Conservation (phyloP, 1,140 invertebrate species). For the Drosophila lacteicornis region DNA sequence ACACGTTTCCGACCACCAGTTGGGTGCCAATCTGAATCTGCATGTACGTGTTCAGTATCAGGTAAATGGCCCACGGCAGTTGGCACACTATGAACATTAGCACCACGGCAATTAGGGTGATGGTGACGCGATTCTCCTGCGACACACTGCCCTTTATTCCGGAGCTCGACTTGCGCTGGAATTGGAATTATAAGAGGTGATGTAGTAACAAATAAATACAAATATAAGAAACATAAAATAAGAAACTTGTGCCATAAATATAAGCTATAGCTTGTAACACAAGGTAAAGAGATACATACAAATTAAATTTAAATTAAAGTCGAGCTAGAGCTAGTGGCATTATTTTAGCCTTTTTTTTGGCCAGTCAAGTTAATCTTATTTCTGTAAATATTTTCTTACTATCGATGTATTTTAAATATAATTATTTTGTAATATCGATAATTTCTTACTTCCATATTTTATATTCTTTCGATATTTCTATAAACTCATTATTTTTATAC, state of each 20-base stretch:
- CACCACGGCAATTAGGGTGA: constrained; percentile 91
- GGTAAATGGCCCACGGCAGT: constrained; percentile 87
- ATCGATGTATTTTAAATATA: too few species aligned
- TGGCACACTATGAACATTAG: constrained; percentile 91
- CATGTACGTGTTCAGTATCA: constrained; percentile 62
- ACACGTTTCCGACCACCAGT: constrained; percentile 88
- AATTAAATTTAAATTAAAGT: too few species aligned
- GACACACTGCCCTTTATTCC: constrained; percentile 70
- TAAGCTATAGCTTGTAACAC: too few species aligned
- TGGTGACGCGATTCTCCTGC: constrained; percentile 90
- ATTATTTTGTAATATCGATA: not conserved
- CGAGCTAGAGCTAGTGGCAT: too few species aligned
- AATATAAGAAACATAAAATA: not conserved
- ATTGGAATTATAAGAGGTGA: not conserved
- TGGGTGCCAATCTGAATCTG: constrained; percentile 64
- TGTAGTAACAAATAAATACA: not conserved
- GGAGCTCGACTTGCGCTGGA: constrained; percentile 59
- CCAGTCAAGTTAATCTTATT: too few species aligned
- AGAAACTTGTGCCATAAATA: too few species aligned
- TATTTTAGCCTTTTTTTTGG: too few species aligned
- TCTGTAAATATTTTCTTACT: too few species aligned
- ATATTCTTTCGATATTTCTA: too few species aligned
- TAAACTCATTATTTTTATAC: too few species aligned
- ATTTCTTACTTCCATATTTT: too few species aligned
- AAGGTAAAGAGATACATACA: too few species aligned